Evolutionary conservation across 2,113 vertebrate species (phyloP), one percentile per base, ranked within the genome.

Genomic region (Kryptolebias marmoratus): DNA sequence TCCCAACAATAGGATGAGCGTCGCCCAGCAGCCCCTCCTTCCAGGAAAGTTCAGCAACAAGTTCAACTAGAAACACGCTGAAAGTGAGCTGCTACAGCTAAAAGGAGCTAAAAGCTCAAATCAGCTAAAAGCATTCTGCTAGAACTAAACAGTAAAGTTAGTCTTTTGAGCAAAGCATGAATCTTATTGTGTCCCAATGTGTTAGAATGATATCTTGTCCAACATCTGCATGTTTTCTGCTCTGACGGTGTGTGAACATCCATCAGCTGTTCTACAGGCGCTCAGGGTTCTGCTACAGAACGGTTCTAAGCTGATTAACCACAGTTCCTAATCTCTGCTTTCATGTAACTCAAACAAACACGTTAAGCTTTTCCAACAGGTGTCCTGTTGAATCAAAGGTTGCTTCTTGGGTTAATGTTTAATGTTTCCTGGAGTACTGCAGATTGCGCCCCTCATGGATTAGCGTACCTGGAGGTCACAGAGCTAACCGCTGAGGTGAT

Each of bases 231-330:
- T 14, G 18, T 45, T 39, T 49, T 16, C 52, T 58, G 31, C 22
- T 58, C 56, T 28, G 15, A 3, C 44, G 1, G 31, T 31, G 22
- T 57, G 54, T 4, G 4, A 2, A 14, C 54, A n/a, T 55, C 8
- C 28, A 39, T 45, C 28, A 53, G 61, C 30, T 44, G 22, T 11
- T 27, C n/a, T 15, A 15, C 64, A 68, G 58, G 32, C 64, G 53
- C 39, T 55, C 32, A 48, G 52, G n/a, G 15, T 32, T n/a, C 2
- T 58, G 18, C 64, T 57, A 45, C 11, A 0, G 49, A 69, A 32
- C 15, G 5, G 16, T 62, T 63, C 64, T 85, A 70, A 86, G 61
- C 67, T 54, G 67, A 82, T 87, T 84, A 74, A 8, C 50, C 32
- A 59, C 82, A 74, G 73, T 74, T 80, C 75, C 57, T 39, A 68